A percentile compares a stretch with the other conserved stretches of the same genome.
Conservation (phyloP, 2,888 invertebrate genomes). For the Erebia palarica region DNA sequence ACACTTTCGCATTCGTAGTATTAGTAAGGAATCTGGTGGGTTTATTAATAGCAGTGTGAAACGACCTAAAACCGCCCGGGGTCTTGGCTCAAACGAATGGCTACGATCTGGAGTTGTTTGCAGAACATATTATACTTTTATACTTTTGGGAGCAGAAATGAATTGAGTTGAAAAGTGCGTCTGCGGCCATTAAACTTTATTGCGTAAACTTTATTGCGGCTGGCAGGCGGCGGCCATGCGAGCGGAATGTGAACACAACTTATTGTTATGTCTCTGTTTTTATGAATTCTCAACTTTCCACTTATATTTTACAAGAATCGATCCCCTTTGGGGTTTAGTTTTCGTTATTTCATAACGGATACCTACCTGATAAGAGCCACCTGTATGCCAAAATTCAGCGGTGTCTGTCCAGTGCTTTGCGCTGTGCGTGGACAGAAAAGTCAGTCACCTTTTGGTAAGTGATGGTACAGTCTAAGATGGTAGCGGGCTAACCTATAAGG, state of each 20-base stretch:
- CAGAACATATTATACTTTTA: slow-evolving; percentile 14
- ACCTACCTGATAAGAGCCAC: no score
- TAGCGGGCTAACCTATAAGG: no score
- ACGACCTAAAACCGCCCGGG: slow-evolving; percentile 7
- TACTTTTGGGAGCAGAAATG: slow-evolving; percentile 13
- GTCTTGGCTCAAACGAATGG: slow-evolving; percentile 11
- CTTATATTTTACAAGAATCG: not conserved
- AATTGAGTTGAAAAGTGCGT: slow-evolving; percentile 20
- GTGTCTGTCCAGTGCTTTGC: no score
- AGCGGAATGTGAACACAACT: slow-evolving; percentile 16
- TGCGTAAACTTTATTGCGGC: not conserved
- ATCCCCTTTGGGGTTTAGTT: no score
- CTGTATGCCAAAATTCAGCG: no score
- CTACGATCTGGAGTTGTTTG: not conserved
- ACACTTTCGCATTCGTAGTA: no score
- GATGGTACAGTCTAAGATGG: no score
- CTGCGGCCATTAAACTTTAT: slow-evolving; percentile 23
- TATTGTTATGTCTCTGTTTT: not conserved
- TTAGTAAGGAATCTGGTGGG: no score
- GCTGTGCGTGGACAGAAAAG: no score
- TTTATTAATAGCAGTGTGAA: not conserved
- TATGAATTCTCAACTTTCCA: not conserved
- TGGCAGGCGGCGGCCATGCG: slow-evolving; percentile 16
- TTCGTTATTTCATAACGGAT: no score
- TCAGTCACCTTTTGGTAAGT: no score